Conservation (phyloP, 2,797 vertebrate genomes). For the Anabas testudineus region DNA sequence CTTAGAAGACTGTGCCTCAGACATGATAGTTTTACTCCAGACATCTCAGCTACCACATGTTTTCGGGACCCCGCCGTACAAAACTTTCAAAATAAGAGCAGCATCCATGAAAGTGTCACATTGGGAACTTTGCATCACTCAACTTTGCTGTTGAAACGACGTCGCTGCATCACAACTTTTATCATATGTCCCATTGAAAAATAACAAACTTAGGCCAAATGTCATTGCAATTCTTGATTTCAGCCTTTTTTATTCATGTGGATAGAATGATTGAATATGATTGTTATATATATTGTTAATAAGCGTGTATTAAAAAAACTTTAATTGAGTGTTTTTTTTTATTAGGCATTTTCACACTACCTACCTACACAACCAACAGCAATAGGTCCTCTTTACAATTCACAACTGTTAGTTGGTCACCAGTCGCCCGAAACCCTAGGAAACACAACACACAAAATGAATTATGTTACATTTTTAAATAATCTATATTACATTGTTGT, state of each 20-base stretch:
- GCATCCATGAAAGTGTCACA: neutral
- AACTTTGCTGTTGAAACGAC: neutral
- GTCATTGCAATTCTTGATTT: neutral
- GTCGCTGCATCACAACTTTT: neutral
- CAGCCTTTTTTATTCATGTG: neutral
- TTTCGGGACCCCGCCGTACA: neutral
- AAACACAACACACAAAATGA: slow-evolving; percentile 52
- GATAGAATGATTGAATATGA: neutral
- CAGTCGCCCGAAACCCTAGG: slow-evolving; percentile 84
- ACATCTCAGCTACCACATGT: neutral
- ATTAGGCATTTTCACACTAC: no score
- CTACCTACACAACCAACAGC: no score
- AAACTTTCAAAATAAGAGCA: neutral
- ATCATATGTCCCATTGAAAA: neutral
- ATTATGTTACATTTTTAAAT: neutral
- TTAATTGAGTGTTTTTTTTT: no score
- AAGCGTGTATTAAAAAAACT: neutral
- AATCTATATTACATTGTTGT: no score
- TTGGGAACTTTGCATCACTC: neutral
- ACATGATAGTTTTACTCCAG: no score
- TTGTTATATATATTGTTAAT: neutral
- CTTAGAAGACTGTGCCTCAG: no score
- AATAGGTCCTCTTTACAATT: no score
- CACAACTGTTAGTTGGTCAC: slow-evolving; percentile 77
- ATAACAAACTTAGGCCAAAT: neutral